Evolutionary conservation across 2,888 invertebrate genomes (phyloP), one percentile per base, ranked within the genome.

Genomic region (Odontocerum albicorne): DNA sequence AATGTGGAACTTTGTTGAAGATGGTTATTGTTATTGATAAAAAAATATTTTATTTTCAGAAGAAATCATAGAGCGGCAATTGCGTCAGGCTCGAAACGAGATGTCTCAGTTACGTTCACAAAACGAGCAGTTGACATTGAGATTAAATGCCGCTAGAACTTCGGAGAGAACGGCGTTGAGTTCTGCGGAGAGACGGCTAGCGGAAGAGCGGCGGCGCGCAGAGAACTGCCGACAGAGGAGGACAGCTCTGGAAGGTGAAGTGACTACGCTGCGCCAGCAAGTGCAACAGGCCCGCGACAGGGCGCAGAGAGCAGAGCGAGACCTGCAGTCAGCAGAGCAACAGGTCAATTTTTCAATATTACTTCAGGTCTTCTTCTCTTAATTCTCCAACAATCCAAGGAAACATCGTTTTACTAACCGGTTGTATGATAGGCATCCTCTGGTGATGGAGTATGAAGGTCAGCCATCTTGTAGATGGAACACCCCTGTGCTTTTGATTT

Each of bases 101-200:
- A 80, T 94, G 62, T 42, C 53, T 8, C 59, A 56, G 31, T 42
- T 59, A 22, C 51, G 52, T 7, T 51, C 47, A 36, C 60, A 49
- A 40, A 49, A 52, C 33, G 59, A 59, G 46, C 56, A 50, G 33
- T 33, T 54, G 13, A 39, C 32, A 4, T 13, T 49, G 68, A 86
- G 87, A 67, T 73, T 89, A 62, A 82, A 82, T 54, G 83, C 84
- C 61, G 83, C 85, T 62, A 84, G 90, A 46, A 87, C 89, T 67
- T 75, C 85, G 63, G 96, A 92, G 69, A 87, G 88, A 72, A 87
- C 90, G 66, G 84, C 86, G 63, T 77, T 94, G 63, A 79, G 83
- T 66, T 81, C 71, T 63, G 81, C 87, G 66, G 96, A 96, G 75
- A 84, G 91, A 64, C 85, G 90, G 61, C 78, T 96, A 60, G 84